Conservation (phyloP, 2,113 vertebrate species). For the Lichenostomus cassidix region DNA sequence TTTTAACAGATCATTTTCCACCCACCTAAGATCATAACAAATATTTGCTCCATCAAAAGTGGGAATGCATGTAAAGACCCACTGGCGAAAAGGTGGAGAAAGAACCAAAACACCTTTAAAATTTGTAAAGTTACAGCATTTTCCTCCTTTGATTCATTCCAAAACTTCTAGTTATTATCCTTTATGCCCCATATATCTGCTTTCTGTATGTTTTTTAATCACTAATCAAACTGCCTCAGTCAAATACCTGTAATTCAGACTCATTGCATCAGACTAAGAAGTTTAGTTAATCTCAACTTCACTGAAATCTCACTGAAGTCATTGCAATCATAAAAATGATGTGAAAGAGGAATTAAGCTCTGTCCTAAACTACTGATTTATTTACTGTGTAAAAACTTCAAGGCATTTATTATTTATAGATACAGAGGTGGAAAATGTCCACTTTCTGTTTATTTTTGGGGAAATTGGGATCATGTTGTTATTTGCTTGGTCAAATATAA, state of each 20-base stretch:
- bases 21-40: not conserved
- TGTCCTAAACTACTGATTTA: not conserved
- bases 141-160: not conserved
- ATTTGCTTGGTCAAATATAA: not conserved
- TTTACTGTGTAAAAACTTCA: not conserved
- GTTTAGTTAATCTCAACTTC: not conserved
- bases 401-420: not conserved
- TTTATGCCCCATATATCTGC: not conserved
- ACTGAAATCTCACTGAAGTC: constrained; percentile 6
- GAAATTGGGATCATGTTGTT: not conserved
- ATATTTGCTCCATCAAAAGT: not conserved
- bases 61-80: not conserved
- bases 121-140: not conserved
- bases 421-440: not conserved
- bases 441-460: not conserved
- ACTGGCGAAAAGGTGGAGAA: not conserved
- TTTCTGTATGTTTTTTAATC: not conserved
- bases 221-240: not conserved
- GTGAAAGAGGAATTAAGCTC: not conserved
- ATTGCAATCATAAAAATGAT: not conserved
- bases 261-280: not conserved
- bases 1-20: not conserved
- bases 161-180: not conserved
- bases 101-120: not conserved
- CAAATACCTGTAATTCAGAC: constrained; percentile 6